Base-by-base conservation (phyloP, 2,888 invertebrate genomes). In the Piscicola geometra region DNA sequence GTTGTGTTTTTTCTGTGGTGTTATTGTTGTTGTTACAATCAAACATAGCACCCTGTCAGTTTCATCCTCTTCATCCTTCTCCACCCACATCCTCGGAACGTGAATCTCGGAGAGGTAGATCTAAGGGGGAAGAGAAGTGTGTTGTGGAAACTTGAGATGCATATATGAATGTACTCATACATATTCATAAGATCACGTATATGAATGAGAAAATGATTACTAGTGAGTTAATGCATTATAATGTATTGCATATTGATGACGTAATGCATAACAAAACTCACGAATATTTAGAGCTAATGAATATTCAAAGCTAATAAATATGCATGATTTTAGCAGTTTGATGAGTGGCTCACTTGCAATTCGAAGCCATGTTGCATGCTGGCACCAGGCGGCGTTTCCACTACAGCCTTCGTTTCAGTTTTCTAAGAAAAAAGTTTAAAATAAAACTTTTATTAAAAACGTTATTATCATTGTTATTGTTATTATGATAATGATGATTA, bases 21-120 rank as follows among this genome's bases (percentile, higher is more conserved):
- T 32, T 35, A 69, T 12, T 32, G 1, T 1, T 32, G 5, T 33
- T 18, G 25, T 21, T 21, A 21, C 32, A 64, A 64, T 28, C 35
- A 28, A 5, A 50, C 47, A 66, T 68, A 69, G 28, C 47, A 77
- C 78, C 75, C 64, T 71, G 68, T 47, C 67, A 1, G 77, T 80
- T 18, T 81, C 77, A 18, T 71, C 77, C n/a, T 80, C 80, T 5
- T 82, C 81, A 75, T 83, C 81, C 66, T 81, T 81, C 80, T 87
- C 87, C 9, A 85, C 83, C 83, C 86, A 86, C 83, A 87, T 83
- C 70, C 86, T 79, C 2, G 87, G 86, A 15, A 84, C 84, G 78
- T 87, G 86, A 64, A 85, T 82, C 76, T 86, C 85, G 21, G 85
- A 84, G 35, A 86, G 81, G 28, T 18, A 56, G 60, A 56, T 56